Conservation (phyloP, 2,113 vertebrate genomes). For the Periophthalmodon schlosseri region DNA sequence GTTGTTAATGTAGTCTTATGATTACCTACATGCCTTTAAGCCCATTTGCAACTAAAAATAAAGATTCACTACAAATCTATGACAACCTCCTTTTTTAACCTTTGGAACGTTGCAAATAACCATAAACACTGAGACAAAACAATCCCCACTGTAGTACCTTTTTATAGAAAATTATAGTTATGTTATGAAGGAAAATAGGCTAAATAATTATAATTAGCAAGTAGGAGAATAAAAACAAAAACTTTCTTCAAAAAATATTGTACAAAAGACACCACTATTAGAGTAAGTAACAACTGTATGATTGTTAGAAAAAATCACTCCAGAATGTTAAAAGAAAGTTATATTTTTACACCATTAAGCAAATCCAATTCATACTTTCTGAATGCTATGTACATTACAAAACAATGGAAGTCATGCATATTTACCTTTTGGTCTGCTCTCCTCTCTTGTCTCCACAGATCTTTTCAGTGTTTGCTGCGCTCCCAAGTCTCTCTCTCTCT, state of each 20-base stretch:
- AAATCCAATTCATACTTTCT: not conserved
- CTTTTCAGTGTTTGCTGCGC: constrained; percentile 18
- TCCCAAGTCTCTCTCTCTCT: constrained; percentile 39
- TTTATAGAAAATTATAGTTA: not conserved
- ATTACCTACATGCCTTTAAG: not conserved
- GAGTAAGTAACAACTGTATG: no score
- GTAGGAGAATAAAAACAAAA: not conserved
- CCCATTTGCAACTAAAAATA: not conserved
- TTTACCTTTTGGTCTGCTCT: constrained; percentile 51
- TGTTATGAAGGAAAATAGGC: not conserved
- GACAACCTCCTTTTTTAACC: not conserved
- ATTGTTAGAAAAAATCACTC: no score
- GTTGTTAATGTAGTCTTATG: not conserved
- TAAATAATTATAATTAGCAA: not conserved
- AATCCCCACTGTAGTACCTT: not conserved
- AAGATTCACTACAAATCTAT: not conserved
- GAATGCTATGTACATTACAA: not conserved
- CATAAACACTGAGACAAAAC: no score
- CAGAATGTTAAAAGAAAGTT: not conserved
- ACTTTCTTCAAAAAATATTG: no score
- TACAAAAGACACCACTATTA: no score
- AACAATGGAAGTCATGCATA: not conserved
- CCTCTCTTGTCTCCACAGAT: constrained; percentile 40
- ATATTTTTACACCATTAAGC: not conserved
- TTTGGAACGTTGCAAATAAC: not conserved